phyloP scores from a whole-genome alignment of 2,113 vertebrate species.

The Hippocampus comes region DNA sequence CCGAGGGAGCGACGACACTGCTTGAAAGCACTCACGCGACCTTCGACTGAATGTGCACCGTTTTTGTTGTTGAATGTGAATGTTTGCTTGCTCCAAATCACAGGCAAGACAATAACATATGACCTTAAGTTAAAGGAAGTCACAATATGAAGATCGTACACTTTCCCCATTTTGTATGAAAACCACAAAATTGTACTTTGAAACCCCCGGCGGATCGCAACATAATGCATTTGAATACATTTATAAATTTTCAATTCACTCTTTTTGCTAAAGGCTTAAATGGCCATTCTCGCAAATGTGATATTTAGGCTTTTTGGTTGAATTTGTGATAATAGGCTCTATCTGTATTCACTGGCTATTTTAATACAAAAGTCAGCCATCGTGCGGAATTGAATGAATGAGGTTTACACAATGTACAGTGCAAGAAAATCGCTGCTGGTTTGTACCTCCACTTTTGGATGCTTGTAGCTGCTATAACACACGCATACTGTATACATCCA shows the following conservation, averaged over 20 bases:
- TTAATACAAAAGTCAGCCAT: conserved; percentile 62
- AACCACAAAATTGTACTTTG: conserved; percentile 28
- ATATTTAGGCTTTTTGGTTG: conserved; percentile 9
- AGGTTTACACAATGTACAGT: conserved; percentile 40
- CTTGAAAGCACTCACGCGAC: conserved; percentile 35
- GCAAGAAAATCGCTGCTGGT: conserved; percentile 42
- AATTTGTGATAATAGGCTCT: conserved; percentile 52
- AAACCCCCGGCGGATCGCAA: conserved; percentile 45
- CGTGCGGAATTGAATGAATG: conserved; percentile 63
- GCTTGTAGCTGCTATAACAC: conserved; percentile 53
- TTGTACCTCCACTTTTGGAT: conserved; percentile 54
- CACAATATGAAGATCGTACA: conserved; percentile 7
- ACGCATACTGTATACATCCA: not conserved
- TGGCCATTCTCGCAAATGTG: not conserved
- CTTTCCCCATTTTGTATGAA: conserved; percentile 51
- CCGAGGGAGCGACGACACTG: conserved; percentile 24
- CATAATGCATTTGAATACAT: conserved; percentile 34
- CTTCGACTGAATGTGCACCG: conserved; percentile 34
- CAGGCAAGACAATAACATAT: conserved; percentile 32
- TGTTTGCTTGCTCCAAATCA: conserved; percentile 36
- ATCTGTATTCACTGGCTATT: conserved; percentile 61
- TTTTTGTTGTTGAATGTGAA: conserved; percentile 24
- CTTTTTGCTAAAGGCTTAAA: conserved; percentile 47
- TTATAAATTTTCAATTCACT: conserved; percentile 36
- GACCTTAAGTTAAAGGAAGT: conserved; percentile 29